Evolutionary conservation across 2,888 invertebrate genomes (phyloP), one percentile per base, ranked within the genome.

Genomic region (Eustalomyia histrio): DNA sequence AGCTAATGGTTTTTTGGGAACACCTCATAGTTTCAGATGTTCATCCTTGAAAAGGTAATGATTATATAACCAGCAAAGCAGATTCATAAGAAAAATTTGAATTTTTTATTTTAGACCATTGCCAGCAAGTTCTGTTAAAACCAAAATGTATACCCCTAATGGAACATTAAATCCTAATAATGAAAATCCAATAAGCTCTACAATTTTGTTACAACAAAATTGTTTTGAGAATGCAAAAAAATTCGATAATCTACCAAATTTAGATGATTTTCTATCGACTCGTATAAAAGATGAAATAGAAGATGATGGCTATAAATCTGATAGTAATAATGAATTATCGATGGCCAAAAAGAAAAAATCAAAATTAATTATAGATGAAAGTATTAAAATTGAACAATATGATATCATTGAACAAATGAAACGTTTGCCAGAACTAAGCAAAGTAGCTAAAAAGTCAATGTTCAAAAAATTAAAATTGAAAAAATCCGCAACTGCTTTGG

Each of bases 361-460:
- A 9, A 67, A 65, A 10, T 29, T 78, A 75, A 75, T 83, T 17
- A 75, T 83, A 61, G 83, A 83, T 75, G 65, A 79, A 9, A 61
- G 71, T 33, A 81, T 50, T 1, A 81, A 78, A 39, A 57, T 83
- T 16, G 74, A 81, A 52, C 29, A 64, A 1, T 21, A 50, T 5
- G 79, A 81, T n/a, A 63, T 76, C 16, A 63, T 73, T 1, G 18
- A 64, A 9, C 79, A 71, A 60, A 35, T 83, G 10, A 57, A 63
- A 52, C 17, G 18, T 1, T 43, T 43, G 16, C 43, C 10, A 10
- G 10, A 57, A 12, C 6, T 55, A 7, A 18, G 10, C 7, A 63
- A 55, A 50, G 9, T 29, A 8, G 0, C 18, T 3, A 64, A 52
- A 33, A 82, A 63, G 52, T 52, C 14, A n/a, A 39, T 47, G 24